These are phyloP conservation scores for Agrochola litura DNA, from an alignment of 2,888 invertebrate species.

Conservation along the genomic window DNA sequence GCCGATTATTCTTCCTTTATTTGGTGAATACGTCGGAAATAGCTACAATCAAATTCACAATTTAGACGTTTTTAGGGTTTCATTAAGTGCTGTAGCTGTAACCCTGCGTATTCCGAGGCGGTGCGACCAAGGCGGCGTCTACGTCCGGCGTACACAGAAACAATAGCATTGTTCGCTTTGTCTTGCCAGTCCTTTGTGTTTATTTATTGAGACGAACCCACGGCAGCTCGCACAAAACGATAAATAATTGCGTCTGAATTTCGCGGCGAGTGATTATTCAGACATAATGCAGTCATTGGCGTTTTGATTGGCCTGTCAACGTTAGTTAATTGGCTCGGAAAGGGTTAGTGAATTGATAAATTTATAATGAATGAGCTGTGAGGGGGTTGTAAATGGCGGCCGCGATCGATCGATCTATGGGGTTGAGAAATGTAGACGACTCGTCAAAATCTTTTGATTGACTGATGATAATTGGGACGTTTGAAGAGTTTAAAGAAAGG, in stretches of 20 bases:
- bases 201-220: conserved; percentile 79
- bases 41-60: conserved; percentile 22
- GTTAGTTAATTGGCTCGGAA: conserved; percentile 63
- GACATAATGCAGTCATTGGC: conserved; percentile 64
- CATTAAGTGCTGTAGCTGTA: conserved; percentile 29
- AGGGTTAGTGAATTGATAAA: conserved; percentile 64
- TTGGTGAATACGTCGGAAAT: conserved; percentile 12
- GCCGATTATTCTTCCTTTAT: conserved; percentile 7
- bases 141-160: conserved; percentile 69
- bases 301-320: conserved; percentile 63
- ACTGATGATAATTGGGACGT: conserved; percentile 6
- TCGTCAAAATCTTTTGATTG: conserved; percentile 23
- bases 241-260: conserved; percentile 67
- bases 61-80: conserved; percentile 36
- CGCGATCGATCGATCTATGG: conserved; percentile 28
- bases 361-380: conserved; percentile 61
- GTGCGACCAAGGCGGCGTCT: conserved; percentile 29
- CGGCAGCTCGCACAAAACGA: conserved; percentile 66
- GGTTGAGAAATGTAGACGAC: conserved; percentile 19
- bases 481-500: neutral
- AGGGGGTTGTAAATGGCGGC: conserved; percentile 27
- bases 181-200: conserved; percentile 78
- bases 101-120: conserved; percentile 23
- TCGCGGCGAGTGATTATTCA: conserved; percentile 63
- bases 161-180: conserved; percentile 78